These are phyloP conservation scores for Brachycybe producta DNA, from an alignment of 2,888 invertebrate species.

Conservation along the genomic window DNA sequence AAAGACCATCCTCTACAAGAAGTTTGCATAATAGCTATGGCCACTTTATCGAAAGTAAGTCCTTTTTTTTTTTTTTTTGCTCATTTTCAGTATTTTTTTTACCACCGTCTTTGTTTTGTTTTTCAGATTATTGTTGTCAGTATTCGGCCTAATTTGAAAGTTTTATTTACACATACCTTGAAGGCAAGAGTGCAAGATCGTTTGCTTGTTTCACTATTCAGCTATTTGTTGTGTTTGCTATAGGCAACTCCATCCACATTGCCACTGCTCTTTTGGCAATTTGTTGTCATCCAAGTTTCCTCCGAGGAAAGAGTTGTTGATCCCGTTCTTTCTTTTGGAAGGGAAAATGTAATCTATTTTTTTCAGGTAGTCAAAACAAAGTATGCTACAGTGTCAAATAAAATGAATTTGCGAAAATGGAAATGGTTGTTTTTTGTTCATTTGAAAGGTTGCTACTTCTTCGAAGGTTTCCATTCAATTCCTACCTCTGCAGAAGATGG, in stretches of 20 bases:
- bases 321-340: conserved; percentile 77
- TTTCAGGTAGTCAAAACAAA: conserved; percentile 46
- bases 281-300: conserved; percentile 65
- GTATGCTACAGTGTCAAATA: not conserved
- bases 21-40: conserved; percentile 74
- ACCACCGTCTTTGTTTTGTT: conserved; percentile 8
- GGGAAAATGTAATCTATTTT: conserved; percentile 71
- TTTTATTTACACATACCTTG: conserved; percentile 62
- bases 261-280: conserved; percentile 86
- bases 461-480: conserved; percentile 40
- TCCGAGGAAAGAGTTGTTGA: conserved; percentile 51
- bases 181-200: conserved; percentile 36
- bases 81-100: not conserved
- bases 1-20: conserved; percentile 55
- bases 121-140: conserved; percentile 60
- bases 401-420: conserved; percentile 29
- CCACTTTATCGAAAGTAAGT: conserved; percentile 74
- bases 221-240: conserved; percentile 11
- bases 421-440: conserved; percentile 10
- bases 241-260: conserved; percentile 51
- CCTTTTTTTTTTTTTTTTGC: conserved; percentile 20
- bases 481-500: conserved; percentile 54
- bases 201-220: not conserved
- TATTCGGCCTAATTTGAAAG: conserved; percentile 59
- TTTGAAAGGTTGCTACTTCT: conserved; percentile 41